A percentile compares a stretch with the other conserved stretches of the same genome.
phyloP scores from a whole-genome alignment of 2,113 vertebrate species.

The Sphyrna mokarran region DNA sequence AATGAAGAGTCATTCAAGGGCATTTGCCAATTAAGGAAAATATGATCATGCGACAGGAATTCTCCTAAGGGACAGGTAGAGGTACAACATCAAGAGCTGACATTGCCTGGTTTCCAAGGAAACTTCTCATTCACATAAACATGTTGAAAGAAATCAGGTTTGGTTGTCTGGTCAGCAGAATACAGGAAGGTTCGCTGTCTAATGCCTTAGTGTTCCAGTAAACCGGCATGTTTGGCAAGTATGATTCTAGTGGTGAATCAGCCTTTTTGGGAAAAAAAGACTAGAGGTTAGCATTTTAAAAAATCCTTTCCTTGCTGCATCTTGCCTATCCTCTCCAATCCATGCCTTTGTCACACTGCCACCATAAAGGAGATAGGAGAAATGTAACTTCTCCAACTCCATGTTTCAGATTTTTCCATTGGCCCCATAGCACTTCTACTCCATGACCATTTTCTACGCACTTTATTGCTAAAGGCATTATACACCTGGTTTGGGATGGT shows the following conservation, averaged over 20 bases:
- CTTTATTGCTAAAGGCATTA: neutral
- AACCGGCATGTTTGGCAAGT: neutral
- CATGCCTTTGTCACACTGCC: neutral
- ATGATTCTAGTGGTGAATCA: neutral
- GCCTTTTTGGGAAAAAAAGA: neutral
- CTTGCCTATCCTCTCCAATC: neutral
- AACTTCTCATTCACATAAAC: neutral
- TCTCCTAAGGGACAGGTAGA: neutral
- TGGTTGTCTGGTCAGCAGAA: neutral
- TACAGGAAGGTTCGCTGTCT: neutral
- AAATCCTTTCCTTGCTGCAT: neutral
- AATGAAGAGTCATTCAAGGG: neutral
- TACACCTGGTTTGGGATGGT: neutral
- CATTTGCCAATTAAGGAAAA: neutral
- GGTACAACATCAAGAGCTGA: neutral
- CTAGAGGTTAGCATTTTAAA: neutral
- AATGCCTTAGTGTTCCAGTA: neutral
- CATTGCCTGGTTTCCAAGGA: neutral
- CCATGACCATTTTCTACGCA: neutral
- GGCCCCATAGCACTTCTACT: neutral
- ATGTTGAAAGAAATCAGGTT: neutral
- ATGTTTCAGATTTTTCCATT: neutral
- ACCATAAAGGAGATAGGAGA: neutral
- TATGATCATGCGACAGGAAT: neutral
- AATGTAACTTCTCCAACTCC: neutral